Conservation (phyloP, 2,797 vertebrate species). For the Esox masquinongy region DNA sequence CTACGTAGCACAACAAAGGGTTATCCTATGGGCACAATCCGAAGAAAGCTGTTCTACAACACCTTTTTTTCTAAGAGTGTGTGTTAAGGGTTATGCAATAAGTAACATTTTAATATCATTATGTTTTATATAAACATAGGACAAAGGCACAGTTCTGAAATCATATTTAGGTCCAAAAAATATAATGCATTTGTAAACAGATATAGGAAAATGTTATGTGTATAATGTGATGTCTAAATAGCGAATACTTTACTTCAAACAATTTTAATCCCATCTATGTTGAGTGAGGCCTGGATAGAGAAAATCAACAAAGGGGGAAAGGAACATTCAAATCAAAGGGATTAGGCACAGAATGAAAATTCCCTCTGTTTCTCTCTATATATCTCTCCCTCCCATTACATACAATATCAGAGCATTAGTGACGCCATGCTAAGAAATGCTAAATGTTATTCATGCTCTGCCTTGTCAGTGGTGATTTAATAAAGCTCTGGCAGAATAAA, state of each 20-base stretch:
- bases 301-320: conserved; percentile 12
- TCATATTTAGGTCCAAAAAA: background rate
- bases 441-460: conserved; percentile 34
- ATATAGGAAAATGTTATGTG: background rate
- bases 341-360: conserved; percentile 21
- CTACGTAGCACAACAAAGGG: no score
- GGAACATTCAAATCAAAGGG: conserved; percentile 14
- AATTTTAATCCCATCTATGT: conserved; percentile 22
- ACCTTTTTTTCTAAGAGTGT: background rate
- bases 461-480: conserved; percentile 38
- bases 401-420: background rate
- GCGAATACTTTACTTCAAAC: conserved; percentile 5
- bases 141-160: background rate
- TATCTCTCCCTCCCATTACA: conserved; percentile 14
- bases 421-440: conserved; percentile 15
- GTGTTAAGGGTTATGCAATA: background rate
- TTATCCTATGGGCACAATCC: no score
- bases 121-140: background rate
- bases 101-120: background rate
- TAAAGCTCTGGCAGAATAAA: conserved; percentile 30
- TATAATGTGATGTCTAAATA: conserved; percentile 9
- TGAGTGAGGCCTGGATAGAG: conserved; percentile 12
- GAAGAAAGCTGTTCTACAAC: no score
- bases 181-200: background rate
- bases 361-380: conserved; percentile 3